phyloP scores from a whole-genome alignment of 2,113 vertebrate genomes.

The Elephas maximus region DNA sequence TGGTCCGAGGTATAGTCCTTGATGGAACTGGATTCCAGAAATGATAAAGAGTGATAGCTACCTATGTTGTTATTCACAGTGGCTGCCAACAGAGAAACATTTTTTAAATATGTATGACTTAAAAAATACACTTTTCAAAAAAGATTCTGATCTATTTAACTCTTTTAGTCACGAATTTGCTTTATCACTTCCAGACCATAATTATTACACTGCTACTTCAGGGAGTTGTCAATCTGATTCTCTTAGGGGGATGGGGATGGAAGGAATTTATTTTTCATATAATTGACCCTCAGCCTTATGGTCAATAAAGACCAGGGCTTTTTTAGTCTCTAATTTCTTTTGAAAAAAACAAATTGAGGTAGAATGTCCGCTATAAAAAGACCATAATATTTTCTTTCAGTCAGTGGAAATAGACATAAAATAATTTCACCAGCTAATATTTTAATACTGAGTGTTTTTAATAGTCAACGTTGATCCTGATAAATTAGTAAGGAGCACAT shows the following conservation, averaged over 20 bases:
- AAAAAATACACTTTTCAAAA: conserved; percentile 39
- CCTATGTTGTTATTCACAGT: neutral
- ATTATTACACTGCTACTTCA: conserved; percentile 50
- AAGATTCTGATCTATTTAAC: conserved; percentile 55
- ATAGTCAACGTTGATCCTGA: neutral
- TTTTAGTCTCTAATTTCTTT: conserved; percentile 66
- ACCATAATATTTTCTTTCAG: conserved; percentile 58
- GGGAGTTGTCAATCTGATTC: conserved; percentile 71
- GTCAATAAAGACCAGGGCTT: neutral
- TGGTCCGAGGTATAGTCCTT: neutral
- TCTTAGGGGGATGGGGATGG: conserved; percentile 58
- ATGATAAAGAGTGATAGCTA: neutral
- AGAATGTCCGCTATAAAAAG: neutral
- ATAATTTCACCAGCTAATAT: conserved; percentile 37
- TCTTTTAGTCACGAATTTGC: conserved; percentile 61
- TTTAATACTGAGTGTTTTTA: conserved; percentile 16
- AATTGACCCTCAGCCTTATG: neutral
- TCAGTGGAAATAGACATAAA: conserved; percentile 74
- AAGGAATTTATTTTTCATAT: conserved; percentile 19
- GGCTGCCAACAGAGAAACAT: neutral
- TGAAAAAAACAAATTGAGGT: neutral
- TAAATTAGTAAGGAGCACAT: conserved; percentile 6
- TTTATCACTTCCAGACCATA: conserved; percentile 62
- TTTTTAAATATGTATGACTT: neutral
- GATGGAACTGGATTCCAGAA: neutral